Evolutionary conservation across 2,797 vertebrate genomes (phyloP).

Genomic region (Scolopax rusticola): DNA sequence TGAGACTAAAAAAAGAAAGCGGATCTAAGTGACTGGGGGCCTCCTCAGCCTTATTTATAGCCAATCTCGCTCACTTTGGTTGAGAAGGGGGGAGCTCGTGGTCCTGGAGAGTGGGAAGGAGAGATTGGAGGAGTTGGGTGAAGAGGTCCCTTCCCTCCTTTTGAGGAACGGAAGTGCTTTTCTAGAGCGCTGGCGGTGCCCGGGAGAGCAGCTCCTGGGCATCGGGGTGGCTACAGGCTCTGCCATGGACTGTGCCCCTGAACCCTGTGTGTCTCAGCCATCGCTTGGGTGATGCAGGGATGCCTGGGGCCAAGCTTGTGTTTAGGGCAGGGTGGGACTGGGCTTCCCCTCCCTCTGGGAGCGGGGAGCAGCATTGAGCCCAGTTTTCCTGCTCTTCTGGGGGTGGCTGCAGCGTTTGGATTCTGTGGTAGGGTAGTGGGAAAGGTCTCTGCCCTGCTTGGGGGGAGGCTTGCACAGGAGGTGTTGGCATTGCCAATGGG

Average conservation of each 20-base stretch:
- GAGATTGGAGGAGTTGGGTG: not conserved
- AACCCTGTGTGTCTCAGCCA: accelerated
- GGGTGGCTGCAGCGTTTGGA: not conserved
- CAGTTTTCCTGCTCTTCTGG: not conserved
- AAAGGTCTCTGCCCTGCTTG: not conserved
- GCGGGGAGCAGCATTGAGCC: no score
- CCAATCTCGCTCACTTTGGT: not conserved
- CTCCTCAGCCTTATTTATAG: constrained; percentile 56
- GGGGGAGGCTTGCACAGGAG: accelerated
- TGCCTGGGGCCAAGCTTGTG: not conserved
- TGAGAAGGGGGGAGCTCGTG: constrained; percentile 19
- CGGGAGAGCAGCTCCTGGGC: not conserved
- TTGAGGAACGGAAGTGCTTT: not conserved
- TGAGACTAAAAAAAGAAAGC: constrained; percentile 47
- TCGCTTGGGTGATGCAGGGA: accelerated
- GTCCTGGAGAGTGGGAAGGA: not conserved
- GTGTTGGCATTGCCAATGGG: accelerated
- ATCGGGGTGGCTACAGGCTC: accelerated
- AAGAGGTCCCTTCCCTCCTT: not conserved
- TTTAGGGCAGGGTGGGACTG: not conserved
- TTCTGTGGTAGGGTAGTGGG: not conserved
- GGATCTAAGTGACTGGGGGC: constrained; percentile 41
- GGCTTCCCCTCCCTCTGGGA: not conserved
- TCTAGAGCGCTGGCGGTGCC: accelerated
- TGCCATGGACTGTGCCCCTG: accelerated